Evolutionary conservation across 2,797 vertebrate species (phyloP), one percentile per base, ranked within the genome.

Genomic region (Nothura maculosa): DNA sequence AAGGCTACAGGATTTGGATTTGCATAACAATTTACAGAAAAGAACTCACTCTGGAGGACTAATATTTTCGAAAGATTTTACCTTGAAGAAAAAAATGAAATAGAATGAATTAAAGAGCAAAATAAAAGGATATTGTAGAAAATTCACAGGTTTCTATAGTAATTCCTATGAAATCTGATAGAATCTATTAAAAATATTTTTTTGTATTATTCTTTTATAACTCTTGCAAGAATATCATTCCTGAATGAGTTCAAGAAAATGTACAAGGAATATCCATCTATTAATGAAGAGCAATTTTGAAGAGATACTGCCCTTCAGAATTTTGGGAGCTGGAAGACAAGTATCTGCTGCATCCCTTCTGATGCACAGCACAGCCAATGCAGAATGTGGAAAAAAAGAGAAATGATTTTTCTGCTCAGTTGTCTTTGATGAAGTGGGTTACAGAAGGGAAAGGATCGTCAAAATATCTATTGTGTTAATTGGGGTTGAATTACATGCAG

Each of bases 1-100:
- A 93, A 93, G 28, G 66, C 52, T 84, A 34, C 72, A 90, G 75
- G 79, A 85, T 76, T 74, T 92, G 36, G 63, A 91, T 94, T 91
- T 93, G 90, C 89, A 91, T 94, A 63, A 82, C 76, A 84, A 85
- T 88, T 66, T 69, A 60, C 6, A 80, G 67, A 86, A 84, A 78
- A 63, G 6, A 2, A 30, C 38, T 79, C 57, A 54, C n/a, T 1
- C 2, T 18, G 16, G 30, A 77, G 5, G 25, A 38, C 48, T 47
- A 87, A 81, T 60, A 87, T 78, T 91, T 82, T 66, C 81, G 57
- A n/a, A 85, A 21, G 38, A 47, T 85, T 93, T 93, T 2, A 1
- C 10, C 30, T 4, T 75, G 74, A 66, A 68, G 55, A 45, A 55
- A 50, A 50, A 50, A 48, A 78, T 60, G 38, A 28, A 81, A 8